phyloP scores from a whole-genome alignment of 2,113 vertebrate species.

The Vombatus ursinus region DNA sequence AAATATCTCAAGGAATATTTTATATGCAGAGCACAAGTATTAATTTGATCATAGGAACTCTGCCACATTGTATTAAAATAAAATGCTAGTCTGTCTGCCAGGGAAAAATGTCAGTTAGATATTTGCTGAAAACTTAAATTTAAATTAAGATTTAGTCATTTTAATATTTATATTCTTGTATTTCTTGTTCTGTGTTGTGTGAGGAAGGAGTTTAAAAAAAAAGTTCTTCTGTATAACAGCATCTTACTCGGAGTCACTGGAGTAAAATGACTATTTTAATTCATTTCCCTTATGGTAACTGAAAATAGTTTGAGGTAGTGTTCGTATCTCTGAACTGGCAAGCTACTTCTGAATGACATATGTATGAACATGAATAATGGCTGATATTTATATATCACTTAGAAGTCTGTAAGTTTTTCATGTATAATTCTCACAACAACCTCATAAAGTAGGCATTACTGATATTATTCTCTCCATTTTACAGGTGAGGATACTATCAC shows the following conservation, averaged over 20 bases:
- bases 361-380: background rate
- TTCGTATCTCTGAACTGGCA: constrained; percentile 32
- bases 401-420: background rate
- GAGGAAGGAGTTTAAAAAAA: constrained; percentile 32
- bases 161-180: constrained; percentile 53
- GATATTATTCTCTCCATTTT: background rate
- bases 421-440: background rate
- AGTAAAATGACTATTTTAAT: constrained; percentile 36
- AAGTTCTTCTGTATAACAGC: constrained; percentile 24
- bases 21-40: constrained; percentile 49
- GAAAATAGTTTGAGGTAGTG: constrained; percentile 49
- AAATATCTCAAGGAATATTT: constrained; percentile 57
- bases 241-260: constrained; percentile 41
- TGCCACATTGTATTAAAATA: constrained; percentile 52
- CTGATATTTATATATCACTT: background rate
- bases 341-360: constrained; percentile 32
- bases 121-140: constrained; percentile 52
- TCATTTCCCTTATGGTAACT: constrained; percentile 40
- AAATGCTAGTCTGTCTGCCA: background rate
- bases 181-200: background rate
- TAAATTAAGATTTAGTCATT: constrained; percentile 25
- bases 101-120: constrained; percentile 15
- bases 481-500: background rate
- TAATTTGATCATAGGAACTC: constrained; percentile 68
- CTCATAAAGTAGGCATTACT: background rate